Evolutionary conservation across 2,888 invertebrate species (phyloP), one percentile per base, ranked within the genome.

Genomic region (Eupithecia abbreviata): DNA sequence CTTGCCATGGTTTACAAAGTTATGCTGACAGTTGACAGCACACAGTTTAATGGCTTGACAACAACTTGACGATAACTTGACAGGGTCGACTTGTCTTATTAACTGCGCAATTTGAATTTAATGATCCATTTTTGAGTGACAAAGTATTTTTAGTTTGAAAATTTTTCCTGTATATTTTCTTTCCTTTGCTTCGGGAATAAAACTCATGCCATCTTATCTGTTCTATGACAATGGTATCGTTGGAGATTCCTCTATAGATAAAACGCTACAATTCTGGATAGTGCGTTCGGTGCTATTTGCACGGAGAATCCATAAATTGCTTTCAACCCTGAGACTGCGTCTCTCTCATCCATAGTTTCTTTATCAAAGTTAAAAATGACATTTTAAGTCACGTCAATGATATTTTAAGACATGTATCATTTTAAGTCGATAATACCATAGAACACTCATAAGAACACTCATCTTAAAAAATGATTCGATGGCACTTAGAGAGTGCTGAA

Each of bases 11-110:
- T 74, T 74, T 58, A 73, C 75, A 67, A 77, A 77, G 70, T 75
- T 68, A 55, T 42, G 55, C 69, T 75, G 77, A 77, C 77, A 77
- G 75, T 74, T 75, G 77, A 77, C 75, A 77, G 66, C 68, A 72
- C 74, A 71, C 77, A 67, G 77, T 73, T 77, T 73, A 77, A 75
- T 65, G 71, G 49, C 73, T 75, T 73, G 68, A 43, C 68, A 68
- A 45, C 66, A 41, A 66, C 66, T 66, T 42, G 66, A 66, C 42
- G 42, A 66, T 66, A 42, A 66, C 41, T 66, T 66, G 72, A 74
- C 72, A 51, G 15, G 42, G 45, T 42, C 68, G 42, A 74, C 77
- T 74, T 67, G 65, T 49, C 49, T 51, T 73, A 72, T 70, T 71
- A 67, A 73, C 30, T 42, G 62, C 30, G 58, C 70, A 47, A 67